Base-by-base conservation (phyloP, 2,113 vertebrate genomes). In the Chascanopsetta lugubris region DNA sequence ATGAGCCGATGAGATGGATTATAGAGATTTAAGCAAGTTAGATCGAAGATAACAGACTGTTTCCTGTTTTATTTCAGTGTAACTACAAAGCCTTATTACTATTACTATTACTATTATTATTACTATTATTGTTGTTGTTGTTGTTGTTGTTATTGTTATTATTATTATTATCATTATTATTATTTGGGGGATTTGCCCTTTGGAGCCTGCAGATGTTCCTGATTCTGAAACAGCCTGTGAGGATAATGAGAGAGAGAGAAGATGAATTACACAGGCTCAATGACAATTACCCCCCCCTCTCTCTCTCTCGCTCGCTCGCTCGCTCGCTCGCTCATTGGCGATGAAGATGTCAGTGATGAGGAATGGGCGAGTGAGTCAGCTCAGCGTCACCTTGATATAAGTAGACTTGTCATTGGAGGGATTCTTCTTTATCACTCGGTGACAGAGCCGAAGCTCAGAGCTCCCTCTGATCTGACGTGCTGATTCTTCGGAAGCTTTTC, bases 381-480 rank as follows among this genome's bases (percentile, higher is more conserved):
- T 70, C 71, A 57, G 12, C 77, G 72, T 81, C 81, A 65, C 61
- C 66, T 56, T 78, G 73, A 87, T 79, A 57, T 57, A 82, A 72
- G 64, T 69, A 43, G 59, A 49, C 55, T 62, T 81, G 83, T 82
- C 81, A 67, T 58, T n/a, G 27, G 45, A 26, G 68, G 63, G 68
- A 77, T 83, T 83, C 78, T 69, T 87, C 75, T 84, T 86, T 81
- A 84, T 77, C 66, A 79, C 18, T 72, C 68, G 1, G 8, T 77
- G 84, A 78, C 80, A 62, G 67, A 25, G 36, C 27, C 59, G 67
- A 75, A 59, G 59, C 40, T 6, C 20, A 17, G 68, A 62, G 61
- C 72, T 72, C 29, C 61, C 49, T 11, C 58, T 48, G 69, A 83
- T 85, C 75, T 63, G 48, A 38, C 58, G 61, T 4, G 54, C 38